These are phyloP conservation scores for Hippopotamyrus pictus DNA, from an alignment of 2,797 vertebrate genomes.

Conservation along the genomic window DNA sequence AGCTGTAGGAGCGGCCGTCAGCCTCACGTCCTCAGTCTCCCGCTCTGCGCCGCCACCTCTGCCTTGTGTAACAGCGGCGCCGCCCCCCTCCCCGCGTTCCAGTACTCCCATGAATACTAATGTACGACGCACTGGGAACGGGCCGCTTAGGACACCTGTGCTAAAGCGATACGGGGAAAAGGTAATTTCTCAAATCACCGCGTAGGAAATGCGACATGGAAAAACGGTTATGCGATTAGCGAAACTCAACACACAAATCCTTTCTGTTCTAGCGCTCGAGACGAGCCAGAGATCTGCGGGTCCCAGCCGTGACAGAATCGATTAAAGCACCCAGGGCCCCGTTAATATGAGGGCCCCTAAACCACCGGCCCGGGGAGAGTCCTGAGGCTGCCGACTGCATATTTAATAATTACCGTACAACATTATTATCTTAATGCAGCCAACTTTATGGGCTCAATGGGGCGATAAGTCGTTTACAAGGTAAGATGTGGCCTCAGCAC, in stretches of 20 bases:
- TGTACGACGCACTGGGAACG: not conserved
- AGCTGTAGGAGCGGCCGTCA: not conserved
- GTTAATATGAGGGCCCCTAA: constrained; percentile 1
- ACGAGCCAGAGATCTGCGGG: not conserved
- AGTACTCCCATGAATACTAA: not conserved
- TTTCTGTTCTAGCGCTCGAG: not conserved
- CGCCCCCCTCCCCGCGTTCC: not conserved
- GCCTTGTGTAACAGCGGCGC: not conserved
- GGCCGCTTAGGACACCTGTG: not conserved
- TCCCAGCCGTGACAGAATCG: not conserved
- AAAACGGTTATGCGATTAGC: not conserved
- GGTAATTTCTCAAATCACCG: not conserved
- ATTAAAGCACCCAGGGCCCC: not conserved
- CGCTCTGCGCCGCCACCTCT: not conserved
- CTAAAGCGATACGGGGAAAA: not conserved
- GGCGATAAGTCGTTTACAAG: constrained; percentile 49
- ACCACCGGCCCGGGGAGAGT: constrained; percentile 40
- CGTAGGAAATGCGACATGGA: not conserved
- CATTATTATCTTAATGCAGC: constrained; percentile 59
- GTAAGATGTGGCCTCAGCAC: constrained; percentile 39
- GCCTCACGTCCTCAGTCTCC: not conserved
- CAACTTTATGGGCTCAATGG: constrained; percentile 53
- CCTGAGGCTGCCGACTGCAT: constrained; percentile 59
- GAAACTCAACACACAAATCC: not conserved
- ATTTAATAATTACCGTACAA: constrained; percentile 61